Evolutionary conservation across 1,140 invertebrate genomes (phyloP), one percentile per base, ranked within the genome.

Genomic region (Caenorhabditis brenneri): DNA sequence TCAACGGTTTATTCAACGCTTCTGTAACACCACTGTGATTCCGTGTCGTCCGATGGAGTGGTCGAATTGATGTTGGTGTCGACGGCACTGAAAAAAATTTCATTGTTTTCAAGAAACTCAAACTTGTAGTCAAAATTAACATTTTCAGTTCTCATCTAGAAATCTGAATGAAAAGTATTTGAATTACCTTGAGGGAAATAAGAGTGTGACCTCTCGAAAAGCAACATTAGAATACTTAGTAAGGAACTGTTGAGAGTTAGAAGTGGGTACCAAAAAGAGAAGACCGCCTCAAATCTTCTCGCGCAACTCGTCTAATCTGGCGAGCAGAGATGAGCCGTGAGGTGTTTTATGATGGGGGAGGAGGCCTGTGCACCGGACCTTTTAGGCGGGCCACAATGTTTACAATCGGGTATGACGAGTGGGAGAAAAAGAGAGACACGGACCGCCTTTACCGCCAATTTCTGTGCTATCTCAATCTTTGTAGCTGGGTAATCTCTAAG

Each of bases 41-140:
- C 6, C 65, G 36, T 10, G 65, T 74, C 10, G 65, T 74, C 15
- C 65, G 33, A 42, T 74, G 65, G 24, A 74, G 65, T 33, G 65
- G 65, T 27, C 65, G 33, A 15, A 74, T 74, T 16, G 65, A 74
- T 74, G 65, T 42, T 12, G 65, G 65, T 46, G 65, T 74, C 5
- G 36, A 74, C n/a, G 65, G 65, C 36, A 74, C 65, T 74, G 65
- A 74, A 74, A 74, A n/a, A n/a, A n/a, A n/a, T n/a, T n/a, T n/a
- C n/a, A n/a, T n/a, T n/a, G n/a, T n/a, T n/a, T n/a, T n/a, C n/a
- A 2, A 55, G 2, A 29, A 29, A 24, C 22, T 29, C 19, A 19
- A 19, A 51, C 6, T n/a, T 51, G n/a, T 19, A 51, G 7, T 51
- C 48, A 19, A n/a, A n/a, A n/a, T n/a, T n/a, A n/a, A n/a, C n/a